Conservation (phyloP, 2,113 vertebrate species). For the Pheucticus melanocephalus region DNA sequence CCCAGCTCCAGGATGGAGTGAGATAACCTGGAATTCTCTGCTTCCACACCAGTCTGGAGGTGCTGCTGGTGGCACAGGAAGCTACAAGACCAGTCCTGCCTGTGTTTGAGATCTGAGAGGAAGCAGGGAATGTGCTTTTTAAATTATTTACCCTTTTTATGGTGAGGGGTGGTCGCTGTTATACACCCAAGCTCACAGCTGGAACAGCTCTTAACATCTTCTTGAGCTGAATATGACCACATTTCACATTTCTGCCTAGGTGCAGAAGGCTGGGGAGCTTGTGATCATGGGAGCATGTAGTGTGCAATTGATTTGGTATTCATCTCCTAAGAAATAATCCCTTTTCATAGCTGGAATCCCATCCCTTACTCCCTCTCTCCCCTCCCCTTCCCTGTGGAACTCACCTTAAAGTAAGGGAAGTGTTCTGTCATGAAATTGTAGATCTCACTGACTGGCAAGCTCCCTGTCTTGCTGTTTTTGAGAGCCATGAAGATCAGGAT, state of each 20-base stretch:
- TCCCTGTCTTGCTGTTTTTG: conserved; percentile 95
- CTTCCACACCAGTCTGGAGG: not conserved
- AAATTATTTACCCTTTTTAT: not conserved
- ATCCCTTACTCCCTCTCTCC: not conserved
- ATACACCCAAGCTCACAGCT: not conserved
- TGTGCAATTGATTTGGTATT: not conserved
- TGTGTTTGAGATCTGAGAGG: not conserved
- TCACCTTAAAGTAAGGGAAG: conserved; percentile 99
- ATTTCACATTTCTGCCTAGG: not conserved
- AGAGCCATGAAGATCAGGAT: conserved; percentile 99
- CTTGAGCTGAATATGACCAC: not conserved
- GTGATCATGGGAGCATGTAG: not conserved
- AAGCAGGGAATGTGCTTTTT: not conserved
- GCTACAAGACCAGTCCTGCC: conserved; percentile 8
- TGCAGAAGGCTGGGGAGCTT: not conserved
- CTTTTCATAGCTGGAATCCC: not conserved
- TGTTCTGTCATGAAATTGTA: conserved; percentile 99
- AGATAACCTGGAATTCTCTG: not conserved
- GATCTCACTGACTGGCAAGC: conserved; percentile 97
- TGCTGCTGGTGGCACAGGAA: not conserved
- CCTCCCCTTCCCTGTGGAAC: not conserved
- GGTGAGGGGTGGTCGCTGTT: not conserved
- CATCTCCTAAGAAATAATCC: not conserved
- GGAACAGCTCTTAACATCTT: not conserved
- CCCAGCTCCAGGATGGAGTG: not conserved